Base-by-base conservation (phyloP, 2,113 vertebrate species). In the Calyptomena viridis region DNA sequence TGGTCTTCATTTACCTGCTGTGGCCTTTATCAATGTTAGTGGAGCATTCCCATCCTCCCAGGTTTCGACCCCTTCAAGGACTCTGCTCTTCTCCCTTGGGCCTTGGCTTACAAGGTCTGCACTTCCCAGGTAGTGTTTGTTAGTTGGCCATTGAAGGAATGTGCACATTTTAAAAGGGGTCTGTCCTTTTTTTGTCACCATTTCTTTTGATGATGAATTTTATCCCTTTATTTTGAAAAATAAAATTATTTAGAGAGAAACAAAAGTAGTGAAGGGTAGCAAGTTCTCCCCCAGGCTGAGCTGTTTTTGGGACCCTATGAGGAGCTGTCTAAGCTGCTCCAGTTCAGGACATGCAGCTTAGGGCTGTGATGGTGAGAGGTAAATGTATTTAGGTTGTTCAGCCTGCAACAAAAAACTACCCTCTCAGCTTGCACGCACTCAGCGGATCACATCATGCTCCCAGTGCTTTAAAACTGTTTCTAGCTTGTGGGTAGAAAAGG, bases 341-440 rank as follows among this genome's bases (percentile, higher is more conserved):
- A 46, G 17, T 8, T 68, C 47, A 72, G 39, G 16, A 53, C 39
- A 9, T 35, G 42, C 42, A 79, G 42, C 44, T 63, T 35, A 39
- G 39, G 39, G 52, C 18, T 37, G 31, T 90, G 62, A 16, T 63
- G n/a, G 19, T 40, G 62, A 47, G 39, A 59, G 1, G 5, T 16
- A 46, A 37, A 27, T 5, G 6, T 44, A 52, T 67, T 37, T 25
- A 46, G 15, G 25, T 50, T 67, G 52, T 63, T 92, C 44, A 85
- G 35, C 53, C 62, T 73, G 62, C 33, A 75, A 21, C 18, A 37
- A 84, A n/a, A 87, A n/a, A 12, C 56, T 84, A 44, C 23, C 33
- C 62, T 62, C 69, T 75, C 0, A 3, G 76, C 49, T 60, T 50
- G 42, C 67, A 46, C 0, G 0, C 15, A 5, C 63, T 56, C 55